phyloP scores from a whole-genome alignment of 2,888 invertebrate genomes.

The Tenthredo notha region DNA sequence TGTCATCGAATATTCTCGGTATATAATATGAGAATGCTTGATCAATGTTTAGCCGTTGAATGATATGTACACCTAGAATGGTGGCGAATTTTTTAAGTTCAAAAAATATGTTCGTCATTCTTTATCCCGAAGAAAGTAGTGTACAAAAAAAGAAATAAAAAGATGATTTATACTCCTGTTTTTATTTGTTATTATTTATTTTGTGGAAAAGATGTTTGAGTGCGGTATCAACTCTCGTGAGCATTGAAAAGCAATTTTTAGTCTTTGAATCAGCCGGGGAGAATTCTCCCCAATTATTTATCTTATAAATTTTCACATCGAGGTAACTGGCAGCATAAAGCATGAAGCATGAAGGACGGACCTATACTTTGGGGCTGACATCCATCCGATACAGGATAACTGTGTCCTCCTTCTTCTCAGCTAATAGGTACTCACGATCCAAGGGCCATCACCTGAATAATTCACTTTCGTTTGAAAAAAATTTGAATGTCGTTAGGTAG shows the following conservation, averaged over 20 bases:
- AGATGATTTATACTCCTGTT: neutral
- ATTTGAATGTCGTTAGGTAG: conserved; percentile 19
- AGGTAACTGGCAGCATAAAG: neutral
- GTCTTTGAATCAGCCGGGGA: neutral
- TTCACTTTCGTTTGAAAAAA: conserved; percentile 15
- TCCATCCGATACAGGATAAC: conserved; percentile 18
- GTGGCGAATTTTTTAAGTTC: neutral
- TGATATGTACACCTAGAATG: neutral
- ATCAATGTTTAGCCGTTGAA: neutral
- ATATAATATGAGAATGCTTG: too few species aligned
- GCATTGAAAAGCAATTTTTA: conserved; percentile 32
- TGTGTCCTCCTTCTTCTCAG: neutral
- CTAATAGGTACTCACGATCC: conserved; percentile 25
- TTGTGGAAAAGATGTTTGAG: neutral
- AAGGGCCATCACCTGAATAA: conserved; percentile 27
- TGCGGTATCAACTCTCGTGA: neutral
- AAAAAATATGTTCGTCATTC: neutral
- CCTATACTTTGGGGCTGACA: conserved; percentile 12
- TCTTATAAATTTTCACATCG: neutral
- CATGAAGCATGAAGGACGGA: neutral
- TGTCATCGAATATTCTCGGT: too few species aligned
- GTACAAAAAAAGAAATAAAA: neutral
- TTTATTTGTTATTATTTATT: neutral
- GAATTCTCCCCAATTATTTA: conserved; percentile 38
- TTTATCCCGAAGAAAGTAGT: neutral